phyloP scores from a whole-genome alignment of 1,140 invertebrate genomes.

The Heliconius congener region DNA sequence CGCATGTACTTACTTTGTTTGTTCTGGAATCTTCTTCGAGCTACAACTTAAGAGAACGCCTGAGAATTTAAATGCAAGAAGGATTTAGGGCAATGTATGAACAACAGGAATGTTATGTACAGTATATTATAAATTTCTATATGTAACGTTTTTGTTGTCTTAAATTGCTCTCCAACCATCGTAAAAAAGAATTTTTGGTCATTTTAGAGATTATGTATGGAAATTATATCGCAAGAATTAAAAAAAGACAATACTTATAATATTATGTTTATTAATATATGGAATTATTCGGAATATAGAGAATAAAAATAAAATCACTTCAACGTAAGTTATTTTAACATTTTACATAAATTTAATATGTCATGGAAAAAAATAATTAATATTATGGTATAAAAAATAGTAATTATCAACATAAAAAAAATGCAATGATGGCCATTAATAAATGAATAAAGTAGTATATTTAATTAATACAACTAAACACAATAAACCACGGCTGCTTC shows the following conservation, averaged over 20 bases:
- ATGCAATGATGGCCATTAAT: not conserved
- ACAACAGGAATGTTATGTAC: slow-evolving; percentile 81
- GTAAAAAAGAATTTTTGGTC: not conserved
- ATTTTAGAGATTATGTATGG: too few species aligned
- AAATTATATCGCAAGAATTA: not conserved
- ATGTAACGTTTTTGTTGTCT: slow-evolving; percentile 82
- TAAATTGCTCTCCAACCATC: slow-evolving; percentile 73
- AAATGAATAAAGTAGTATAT: not conserved
- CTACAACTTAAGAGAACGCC: slow-evolving; percentile 32
- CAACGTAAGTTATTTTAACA: not conserved
- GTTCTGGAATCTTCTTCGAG: slow-evolving; percentile 68
- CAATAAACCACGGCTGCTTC: not conserved
- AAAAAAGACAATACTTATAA: not conserved
- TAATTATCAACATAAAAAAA: not conserved
- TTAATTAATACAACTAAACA: not conserved
- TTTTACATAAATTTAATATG: not conserved
- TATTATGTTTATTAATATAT: not conserved
- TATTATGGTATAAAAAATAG: not conserved
- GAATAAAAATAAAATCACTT: not conserved
- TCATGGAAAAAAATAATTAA: not conserved
- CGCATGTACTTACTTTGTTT: slow-evolving; percentile 82
- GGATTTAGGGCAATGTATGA: slow-evolving; percentile 75
- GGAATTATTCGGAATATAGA: not conserved
- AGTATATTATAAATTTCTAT: slow-evolving; percentile 77
- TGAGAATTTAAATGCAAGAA: not conserved